A percentile compares a stretch with the other conserved stretches of the same genome.
These are phyloP conservation scores for Volucella zonaria DNA, from an alignment of 2,888 invertebrate genomes.

Conservation along the genomic window DNA sequence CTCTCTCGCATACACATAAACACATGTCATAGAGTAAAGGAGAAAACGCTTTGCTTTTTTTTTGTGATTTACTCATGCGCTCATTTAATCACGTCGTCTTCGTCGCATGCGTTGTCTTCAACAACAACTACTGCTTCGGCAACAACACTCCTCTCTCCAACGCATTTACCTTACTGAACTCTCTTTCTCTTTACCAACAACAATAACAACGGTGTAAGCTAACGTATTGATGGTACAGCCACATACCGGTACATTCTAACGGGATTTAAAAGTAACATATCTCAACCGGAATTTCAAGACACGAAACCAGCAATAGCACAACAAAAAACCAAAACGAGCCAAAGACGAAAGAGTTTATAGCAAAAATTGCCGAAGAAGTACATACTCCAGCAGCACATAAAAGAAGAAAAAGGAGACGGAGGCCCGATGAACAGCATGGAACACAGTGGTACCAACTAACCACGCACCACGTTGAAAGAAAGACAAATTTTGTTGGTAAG, in stretches of 20 bases:
- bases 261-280: constrained; percentile 75
- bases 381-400: constrained; percentile 23
- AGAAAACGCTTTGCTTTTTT: constrained; percentile 38
- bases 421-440: constrained; percentile 31
- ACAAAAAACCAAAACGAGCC: constrained; percentile 11
- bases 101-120: too few species aligned
- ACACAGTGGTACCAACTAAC: constrained; percentile 21
- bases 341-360: constrained; percentile 6
- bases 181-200: constrained; percentile 5
- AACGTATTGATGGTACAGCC: constrained; percentile 35
- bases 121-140: too few species aligned
- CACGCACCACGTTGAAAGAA: constrained; percentile 20
- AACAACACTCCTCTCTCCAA: constrained; percentile 23
- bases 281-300: constrained; percentile 76
- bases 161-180: neutral
- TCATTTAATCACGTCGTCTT: constrained; percentile 31
- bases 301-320: constrained; percentile 45
- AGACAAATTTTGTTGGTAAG: constrained; percentile 23
- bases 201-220: too few species aligned
- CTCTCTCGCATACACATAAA: constrained; percentile 3
- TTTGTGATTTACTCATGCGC: constrained; percentile 55
- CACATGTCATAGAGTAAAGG: constrained; percentile 14
- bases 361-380: neutral
- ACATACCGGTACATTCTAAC: constrained; percentile 76
- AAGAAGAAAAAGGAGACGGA: constrained; percentile 32